phyloP scores from a whole-genome alignment of 2,797 vertebrate genomes.

The Danionella dracula region DNA sequence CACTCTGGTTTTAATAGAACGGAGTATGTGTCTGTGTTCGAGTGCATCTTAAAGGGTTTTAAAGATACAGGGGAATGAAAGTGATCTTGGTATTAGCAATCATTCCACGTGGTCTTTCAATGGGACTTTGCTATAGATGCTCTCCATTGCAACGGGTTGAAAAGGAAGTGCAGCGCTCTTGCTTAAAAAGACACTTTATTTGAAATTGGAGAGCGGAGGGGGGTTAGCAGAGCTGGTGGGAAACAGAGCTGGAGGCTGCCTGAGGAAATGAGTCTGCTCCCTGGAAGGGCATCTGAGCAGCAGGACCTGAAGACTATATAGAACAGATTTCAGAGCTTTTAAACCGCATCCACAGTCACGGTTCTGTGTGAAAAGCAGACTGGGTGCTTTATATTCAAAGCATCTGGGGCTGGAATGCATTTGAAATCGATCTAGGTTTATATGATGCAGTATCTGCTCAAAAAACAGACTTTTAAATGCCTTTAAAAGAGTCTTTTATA shows the following conservation, averaged over 20 bases:
- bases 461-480: too few species aligned
- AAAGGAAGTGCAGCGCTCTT: conserved; percentile 15
- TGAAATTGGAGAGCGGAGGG: conserved; percentile 23
- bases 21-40: background rate
- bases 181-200: conserved; percentile 37
- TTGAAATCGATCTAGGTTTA: background rate
- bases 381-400: background rate
- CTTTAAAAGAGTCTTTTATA: too few species aligned
- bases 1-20: conserved; percentile 17
- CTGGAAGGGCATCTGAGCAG: conserved; percentile 20
- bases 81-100: conserved; percentile 19
- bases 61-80: conserved; percentile 19
- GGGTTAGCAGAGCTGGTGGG: conserved; percentile 28
- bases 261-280: conserved; percentile 28
- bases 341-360: background rate
- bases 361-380: background rate
- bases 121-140: conserved; percentile 29
- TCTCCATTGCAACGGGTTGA: conserved; percentile 29
- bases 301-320: background rate
- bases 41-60: conserved; percentile 21
- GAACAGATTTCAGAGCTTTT: conserved; percentile 5
- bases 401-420: background rate
- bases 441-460: too few species aligned
- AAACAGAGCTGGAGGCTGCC: conserved; percentile 28
- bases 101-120: conserved; percentile 30